phyloP scores from a whole-genome alignment of 1,140 invertebrate genomes.

The Pentalonia nigronervosa region DNA sequence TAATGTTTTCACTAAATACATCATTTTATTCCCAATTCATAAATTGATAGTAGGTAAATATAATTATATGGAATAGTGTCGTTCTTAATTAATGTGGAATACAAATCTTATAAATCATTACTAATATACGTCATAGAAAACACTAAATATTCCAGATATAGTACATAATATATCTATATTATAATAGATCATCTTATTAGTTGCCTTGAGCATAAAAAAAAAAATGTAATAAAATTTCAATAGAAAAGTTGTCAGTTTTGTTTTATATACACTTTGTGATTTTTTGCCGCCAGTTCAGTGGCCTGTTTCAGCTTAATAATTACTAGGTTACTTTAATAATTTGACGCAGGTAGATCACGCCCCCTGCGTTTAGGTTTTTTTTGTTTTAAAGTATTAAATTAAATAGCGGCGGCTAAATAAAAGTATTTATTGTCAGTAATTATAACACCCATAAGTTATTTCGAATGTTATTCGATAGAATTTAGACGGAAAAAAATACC shows the following conservation, averaged over 20 bases:
- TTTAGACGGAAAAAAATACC: background rate
- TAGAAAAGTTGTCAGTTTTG: conserved; percentile 35
- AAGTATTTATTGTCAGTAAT: conserved; percentile 47
- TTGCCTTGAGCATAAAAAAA: conserved; percentile 25
- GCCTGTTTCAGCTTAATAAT: conserved; percentile 44
- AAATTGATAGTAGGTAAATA: background rate
- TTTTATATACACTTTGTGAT: conserved; percentile 41
- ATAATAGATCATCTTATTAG: conserved; percentile 5
- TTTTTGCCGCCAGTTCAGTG: conserved; percentile 47
- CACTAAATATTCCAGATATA: background rate
- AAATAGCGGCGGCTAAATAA: conserved; percentile 29
- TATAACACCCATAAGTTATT: conserved; percentile 39
- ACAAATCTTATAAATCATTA: background rate
- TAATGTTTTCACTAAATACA: background rate
- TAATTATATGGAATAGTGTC: background rate
- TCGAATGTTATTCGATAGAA: background rate
- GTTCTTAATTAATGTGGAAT: conserved; percentile 18
- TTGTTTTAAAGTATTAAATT: conserved; percentile 33
- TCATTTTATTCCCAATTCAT: background rate
- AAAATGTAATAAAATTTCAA: conserved; percentile 40
- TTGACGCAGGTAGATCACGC: conserved; percentile 33
- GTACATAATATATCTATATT: background rate
- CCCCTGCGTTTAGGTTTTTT: background rate
- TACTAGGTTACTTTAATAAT: conserved; percentile 50
- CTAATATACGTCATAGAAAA: background rate